A percentile compares a stretch with the other conserved stretches of the same genome.
Evolutionary conservation across 1,140 invertebrate genomes (phyloP).

Genomic region (Trachymyrmex cornetzi): DNA sequence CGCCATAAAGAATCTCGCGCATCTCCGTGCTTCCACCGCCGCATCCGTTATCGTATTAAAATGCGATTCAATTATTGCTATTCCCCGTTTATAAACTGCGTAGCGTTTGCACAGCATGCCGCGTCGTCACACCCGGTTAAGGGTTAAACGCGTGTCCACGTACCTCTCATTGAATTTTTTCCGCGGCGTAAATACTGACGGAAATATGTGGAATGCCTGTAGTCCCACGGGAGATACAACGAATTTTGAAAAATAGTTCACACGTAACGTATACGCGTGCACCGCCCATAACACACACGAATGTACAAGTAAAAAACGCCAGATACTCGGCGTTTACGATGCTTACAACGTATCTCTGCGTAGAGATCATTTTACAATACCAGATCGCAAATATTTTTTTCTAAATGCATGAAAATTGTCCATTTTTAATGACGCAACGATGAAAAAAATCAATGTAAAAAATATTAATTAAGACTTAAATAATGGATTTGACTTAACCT

Average conservation of each 20-base stretch:
- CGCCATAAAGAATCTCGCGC: neutral
- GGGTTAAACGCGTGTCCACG: conserved; percentile 25
- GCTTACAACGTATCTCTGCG: conserved; percentile 22
- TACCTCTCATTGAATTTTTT: conserved; percentile 46
- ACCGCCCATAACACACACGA: neutral
- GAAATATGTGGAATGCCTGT: conserved; percentile 41
- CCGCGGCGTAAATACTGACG: conserved; percentile 17
- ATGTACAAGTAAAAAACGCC: conserved; percentile 3
- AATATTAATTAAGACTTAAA: neutral
- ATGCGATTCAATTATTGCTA: neutral
- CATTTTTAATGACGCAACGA: neutral
- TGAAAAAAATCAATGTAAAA: neutral
- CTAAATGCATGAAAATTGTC: conserved; percentile 5
- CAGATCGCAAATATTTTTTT: conserved; percentile 5
- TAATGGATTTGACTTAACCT: neutral
- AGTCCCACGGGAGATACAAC: conserved; percentile 22
- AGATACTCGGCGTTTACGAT: neutral
- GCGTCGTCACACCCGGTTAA: conserved; percentile 4
- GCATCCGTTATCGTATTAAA: neutral
- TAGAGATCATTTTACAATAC: conserved; percentile 20
- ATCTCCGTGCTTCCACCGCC: neutral
- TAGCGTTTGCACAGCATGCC: neutral
- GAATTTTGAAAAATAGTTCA: conserved; percentile 56
- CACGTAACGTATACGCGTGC: neutral
- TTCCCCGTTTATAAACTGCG: neutral